These are phyloP conservation scores for Ellobium chinense DNA, from an alignment of 2,888 invertebrate genomes.

Conservation along the genomic window DNA sequence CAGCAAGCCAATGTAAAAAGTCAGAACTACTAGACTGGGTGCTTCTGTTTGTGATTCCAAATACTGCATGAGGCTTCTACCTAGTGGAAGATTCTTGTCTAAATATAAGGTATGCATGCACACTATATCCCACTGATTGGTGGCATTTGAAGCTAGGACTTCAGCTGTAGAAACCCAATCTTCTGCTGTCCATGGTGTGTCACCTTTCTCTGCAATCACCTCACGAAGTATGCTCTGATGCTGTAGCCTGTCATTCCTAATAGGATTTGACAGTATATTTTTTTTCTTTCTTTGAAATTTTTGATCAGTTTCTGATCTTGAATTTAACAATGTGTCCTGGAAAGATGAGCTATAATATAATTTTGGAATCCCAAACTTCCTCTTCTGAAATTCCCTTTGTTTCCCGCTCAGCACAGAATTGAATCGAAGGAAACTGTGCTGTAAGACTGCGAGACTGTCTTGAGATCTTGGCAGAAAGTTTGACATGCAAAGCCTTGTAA, in stretches of 20 bases:
- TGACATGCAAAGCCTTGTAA: too few species aligned
- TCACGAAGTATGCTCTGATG: neutral
- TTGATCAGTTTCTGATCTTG: neutral
- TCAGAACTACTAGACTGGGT: neutral
- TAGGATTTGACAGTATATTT: neutral
- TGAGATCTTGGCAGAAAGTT: too few species aligned
- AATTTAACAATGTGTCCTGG: too few species aligned
- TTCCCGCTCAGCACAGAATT: too few species aligned
- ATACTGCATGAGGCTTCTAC: constrained; percentile 18
- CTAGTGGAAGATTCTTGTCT: constrained; percentile 16
- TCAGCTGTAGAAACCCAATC: constrained; percentile 29
- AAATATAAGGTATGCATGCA: constrained; percentile 37
- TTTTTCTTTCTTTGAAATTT: neutral
- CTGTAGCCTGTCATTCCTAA: neutral
- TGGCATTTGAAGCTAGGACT: neutral
- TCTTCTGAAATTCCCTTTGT: too few species aligned
- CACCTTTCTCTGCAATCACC: constrained; percentile 8
- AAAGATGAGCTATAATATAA: too few species aligned
- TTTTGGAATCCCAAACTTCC: too few species aligned
- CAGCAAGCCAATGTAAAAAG: constrained; percentile 33
- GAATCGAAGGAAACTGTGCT: too few species aligned
- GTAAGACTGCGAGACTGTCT: too few species aligned
- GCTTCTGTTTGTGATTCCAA: neutral
- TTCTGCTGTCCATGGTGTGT: neutral
- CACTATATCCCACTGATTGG: constrained; percentile 18